A percentile compares a stretch with the other conserved stretches of the same genome.
Evolutionary conservation across 1,140 invertebrate genomes (phyloP).

Genomic region (Drepana arcuata): DNA sequence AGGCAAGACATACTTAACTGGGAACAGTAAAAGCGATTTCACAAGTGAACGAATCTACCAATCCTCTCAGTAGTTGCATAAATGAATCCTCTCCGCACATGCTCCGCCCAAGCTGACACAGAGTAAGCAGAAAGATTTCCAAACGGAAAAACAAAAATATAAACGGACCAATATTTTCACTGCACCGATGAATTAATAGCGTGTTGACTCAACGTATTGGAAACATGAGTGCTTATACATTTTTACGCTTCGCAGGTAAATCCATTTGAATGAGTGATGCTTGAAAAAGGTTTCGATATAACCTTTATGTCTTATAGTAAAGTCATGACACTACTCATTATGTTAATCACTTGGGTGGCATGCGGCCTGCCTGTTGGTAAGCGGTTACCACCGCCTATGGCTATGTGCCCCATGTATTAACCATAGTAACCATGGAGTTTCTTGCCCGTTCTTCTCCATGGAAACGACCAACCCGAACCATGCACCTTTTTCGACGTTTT

Average conservation of each 20-base stretch:
- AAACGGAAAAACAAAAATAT: slow-evolving; percentile 52
- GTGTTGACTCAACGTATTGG: slow-evolving; percentile 49
- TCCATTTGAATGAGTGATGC: slow-evolving; percentile 16
- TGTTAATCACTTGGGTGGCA: too few relatives aligned
- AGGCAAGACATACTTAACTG: too few relatives aligned
- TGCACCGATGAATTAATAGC: slow-evolving; percentile 47
- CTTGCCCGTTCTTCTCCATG: too few relatives aligned
- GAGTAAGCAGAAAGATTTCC: slow-evolving; percentile 36
- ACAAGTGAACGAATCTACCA: slow-evolving; percentile 44
- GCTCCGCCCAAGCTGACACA: slow-evolving; percentile 32
- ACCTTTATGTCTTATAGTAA: too few relatives aligned
- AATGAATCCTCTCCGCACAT: slow-evolving; percentile 51
- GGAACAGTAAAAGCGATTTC: too few relatives aligned
- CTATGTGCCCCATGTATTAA: too few relatives aligned
- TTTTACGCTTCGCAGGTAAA: slow-evolving; percentile 14
- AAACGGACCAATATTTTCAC: slow-evolving; percentile 63
- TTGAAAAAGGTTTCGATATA: slow-evolving; percentile 15
- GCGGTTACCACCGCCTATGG: too few relatives aligned
- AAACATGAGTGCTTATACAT: slow-evolving; percentile 37
- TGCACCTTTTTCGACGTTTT: too few relatives aligned
- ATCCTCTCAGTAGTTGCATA: slow-evolving; percentile 33
- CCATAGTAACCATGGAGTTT: too few relatives aligned
- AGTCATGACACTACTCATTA: too few relatives aligned
- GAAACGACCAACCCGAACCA: too few relatives aligned
- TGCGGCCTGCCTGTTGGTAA: too few relatives aligned